Base-by-base conservation (phyloP, 1,140 invertebrate species). In the Aphelenchoides avenae region DNA sequence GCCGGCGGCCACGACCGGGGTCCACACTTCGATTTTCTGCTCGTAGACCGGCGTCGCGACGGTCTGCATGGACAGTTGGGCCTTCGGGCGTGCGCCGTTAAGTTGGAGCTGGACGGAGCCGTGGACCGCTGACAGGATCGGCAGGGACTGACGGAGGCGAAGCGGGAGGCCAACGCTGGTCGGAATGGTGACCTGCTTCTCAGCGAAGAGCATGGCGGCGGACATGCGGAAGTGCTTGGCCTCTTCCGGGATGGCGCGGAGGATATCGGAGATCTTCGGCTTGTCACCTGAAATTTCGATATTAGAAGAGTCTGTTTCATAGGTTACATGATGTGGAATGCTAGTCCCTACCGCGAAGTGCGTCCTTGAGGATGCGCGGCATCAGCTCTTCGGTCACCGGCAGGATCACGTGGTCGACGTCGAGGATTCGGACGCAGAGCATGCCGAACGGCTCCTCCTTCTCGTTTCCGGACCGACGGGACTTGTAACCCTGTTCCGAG, bases 91-190 rank as follows among this genome's bases (percentile, higher is more conserved):
- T 26, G 33, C 48, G 13, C 13, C 27, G 33, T 53, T 47, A 27
- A 22, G 30, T 46, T 53, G 40, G 24, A 53, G 29, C 33, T 53
- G 29, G 22, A 46, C 61, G 61, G 15, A 70, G 20, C n/a, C 48
- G 18, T 18, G 57, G 70, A 24, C 55, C 34, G 30, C 65, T 22
- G 52, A 31, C 37, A 71, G 20, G n/a, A 64, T 52, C 18, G 68
- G 62, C 43, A 57, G 47, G n/a, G 53, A 52, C 41, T 59, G 39
- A 9, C 33, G 31, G 39, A 67, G 48, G 30, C 49, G 22, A 34
- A 73, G 50, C 20, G 71, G 68, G 31, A 71, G 26, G 56, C 70
- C 70, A 26, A 57, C 40, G 24, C 61, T 36, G 11, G 70, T 71
- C 11, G 70, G 64, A 15, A 73, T 51, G 27, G 41, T 54, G 48